Conservation (phyloP, 2,797 vertebrate species). For the Cygnus olor region DNA sequence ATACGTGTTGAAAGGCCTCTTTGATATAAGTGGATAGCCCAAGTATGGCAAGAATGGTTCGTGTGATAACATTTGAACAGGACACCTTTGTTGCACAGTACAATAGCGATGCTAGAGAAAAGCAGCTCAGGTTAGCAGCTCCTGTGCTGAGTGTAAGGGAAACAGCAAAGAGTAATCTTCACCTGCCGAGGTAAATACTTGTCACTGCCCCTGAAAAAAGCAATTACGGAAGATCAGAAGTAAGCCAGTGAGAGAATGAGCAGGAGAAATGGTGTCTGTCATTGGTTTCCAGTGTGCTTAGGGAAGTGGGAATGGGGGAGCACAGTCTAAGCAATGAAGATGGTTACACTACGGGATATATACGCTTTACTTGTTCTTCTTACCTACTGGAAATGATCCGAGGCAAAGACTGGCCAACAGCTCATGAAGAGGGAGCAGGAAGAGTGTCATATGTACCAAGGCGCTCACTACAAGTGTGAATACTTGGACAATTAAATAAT, state of each 20-base stretch:
- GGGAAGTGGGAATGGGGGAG: neutral
- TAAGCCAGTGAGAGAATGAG: neutral
- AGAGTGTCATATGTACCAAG: neutral
- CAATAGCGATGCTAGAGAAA: neutral
- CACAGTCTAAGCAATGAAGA: neutral
- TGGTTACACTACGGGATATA: neutral
- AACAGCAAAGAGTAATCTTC: neutral
- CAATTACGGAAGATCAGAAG: neutral
- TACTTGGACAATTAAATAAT: neutral
- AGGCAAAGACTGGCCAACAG: neutral
- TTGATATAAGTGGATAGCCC: neutral
- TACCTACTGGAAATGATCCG: neutral
- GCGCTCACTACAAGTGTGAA: neutral
- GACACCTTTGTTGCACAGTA: neutral
- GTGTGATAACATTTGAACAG: neutral
- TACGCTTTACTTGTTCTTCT: neutral
- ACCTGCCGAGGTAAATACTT: neutral
- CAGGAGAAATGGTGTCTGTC: neutral
- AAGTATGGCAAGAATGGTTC: neutral
- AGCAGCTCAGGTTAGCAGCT: neutral
- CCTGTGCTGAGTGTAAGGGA: neutral
- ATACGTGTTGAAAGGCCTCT: neutral
- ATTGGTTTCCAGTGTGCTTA: neutral
- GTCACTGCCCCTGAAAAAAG: neutral
- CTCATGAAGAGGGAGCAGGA: neutral